Evolutionary conservation across 1,140 invertebrate genomes (phyloP).

Genomic region (Muscidifurax raptorellus): DNA sequence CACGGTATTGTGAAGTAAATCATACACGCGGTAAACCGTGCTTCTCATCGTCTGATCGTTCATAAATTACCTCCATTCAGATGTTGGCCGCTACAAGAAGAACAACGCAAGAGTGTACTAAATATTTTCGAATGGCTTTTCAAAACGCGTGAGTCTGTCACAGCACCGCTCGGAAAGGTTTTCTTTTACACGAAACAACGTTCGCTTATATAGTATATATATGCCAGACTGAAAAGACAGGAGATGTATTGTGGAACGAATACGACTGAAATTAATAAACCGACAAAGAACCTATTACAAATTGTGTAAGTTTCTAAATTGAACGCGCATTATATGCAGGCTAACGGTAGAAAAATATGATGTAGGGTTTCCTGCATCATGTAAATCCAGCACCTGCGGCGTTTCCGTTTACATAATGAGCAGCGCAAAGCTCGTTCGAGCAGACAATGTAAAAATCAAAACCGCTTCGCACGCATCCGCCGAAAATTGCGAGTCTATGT

Average conservation of each 20-base stretch:
- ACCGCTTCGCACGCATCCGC: background rate
- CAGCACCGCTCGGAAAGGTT: background rate
- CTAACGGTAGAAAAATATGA: background rate
- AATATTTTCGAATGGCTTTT: slow-evolving; percentile 33
- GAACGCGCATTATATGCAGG: background rate
- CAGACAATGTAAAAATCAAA: background rate
- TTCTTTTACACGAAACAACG: background rate
- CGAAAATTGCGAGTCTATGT: background rate
- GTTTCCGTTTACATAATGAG: background rate
- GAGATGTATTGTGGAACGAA: too few relatives aligned
- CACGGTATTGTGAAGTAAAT: slow-evolving; percentile 32
- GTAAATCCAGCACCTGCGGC: background rate
- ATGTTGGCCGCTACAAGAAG: background rate
- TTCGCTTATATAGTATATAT: too few relatives aligned
- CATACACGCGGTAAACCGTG: slow-evolving; percentile 11
- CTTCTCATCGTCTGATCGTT: slow-evolving; percentile 28
- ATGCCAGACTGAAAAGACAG: background rate
- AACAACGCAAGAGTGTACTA: background rate
- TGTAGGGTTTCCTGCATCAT: background rate
- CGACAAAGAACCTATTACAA: background rate
- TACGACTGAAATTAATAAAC: background rate
- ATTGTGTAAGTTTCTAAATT: background rate
- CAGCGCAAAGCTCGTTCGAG: background rate
- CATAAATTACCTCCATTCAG: slow-evolving; percentile 41
- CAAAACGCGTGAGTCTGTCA: background rate